Evolutionary conservation across 2,113 vertebrate species (phyloP).

Genomic region (Ctenomys sociabilis): DNA sequence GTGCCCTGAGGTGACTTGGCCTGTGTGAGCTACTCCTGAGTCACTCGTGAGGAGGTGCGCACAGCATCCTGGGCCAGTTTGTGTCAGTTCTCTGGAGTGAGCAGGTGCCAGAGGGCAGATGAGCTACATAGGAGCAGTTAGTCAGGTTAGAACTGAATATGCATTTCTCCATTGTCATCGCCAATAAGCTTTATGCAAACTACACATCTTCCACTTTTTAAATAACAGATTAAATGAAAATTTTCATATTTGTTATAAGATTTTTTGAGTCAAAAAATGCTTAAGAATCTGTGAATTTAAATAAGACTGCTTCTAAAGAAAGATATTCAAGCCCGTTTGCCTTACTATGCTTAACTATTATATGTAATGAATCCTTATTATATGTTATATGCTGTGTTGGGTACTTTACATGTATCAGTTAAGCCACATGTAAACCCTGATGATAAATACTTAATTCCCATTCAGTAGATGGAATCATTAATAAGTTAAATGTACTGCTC

Average conservation of each 20-base stretch:
- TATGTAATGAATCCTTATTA: not conserved
- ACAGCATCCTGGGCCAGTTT: not conserved
- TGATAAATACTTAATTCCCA: not conserved
- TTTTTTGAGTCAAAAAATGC: not conserved
- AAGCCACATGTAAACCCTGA: not conserved
- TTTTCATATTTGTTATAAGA: not conserved
- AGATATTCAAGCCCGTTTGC: not conserved
- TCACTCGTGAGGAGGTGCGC: not conserved
- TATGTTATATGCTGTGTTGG: not conserved
- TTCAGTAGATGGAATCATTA: not conserved
- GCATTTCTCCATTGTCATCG: conserved; percentile 16
- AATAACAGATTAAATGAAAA: not conserved
- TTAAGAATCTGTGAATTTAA: not conserved
- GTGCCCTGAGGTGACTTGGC: conserved; percentile 11
- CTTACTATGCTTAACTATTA: not conserved
- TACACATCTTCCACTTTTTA: not conserved
- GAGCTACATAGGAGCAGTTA: not conserved
- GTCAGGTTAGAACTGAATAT: conserved; percentile 27
- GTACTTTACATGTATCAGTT: not conserved
- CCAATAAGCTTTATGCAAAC: not conserved
- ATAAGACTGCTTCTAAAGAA: not conserved
- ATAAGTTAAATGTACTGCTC: not conserved
- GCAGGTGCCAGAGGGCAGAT: not conserved
- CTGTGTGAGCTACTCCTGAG: conserved; percentile 14
- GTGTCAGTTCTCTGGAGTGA: not conserved